Conservation (phyloP, 2,888 invertebrate species). For the Ceraclea dissimilis region DNA sequence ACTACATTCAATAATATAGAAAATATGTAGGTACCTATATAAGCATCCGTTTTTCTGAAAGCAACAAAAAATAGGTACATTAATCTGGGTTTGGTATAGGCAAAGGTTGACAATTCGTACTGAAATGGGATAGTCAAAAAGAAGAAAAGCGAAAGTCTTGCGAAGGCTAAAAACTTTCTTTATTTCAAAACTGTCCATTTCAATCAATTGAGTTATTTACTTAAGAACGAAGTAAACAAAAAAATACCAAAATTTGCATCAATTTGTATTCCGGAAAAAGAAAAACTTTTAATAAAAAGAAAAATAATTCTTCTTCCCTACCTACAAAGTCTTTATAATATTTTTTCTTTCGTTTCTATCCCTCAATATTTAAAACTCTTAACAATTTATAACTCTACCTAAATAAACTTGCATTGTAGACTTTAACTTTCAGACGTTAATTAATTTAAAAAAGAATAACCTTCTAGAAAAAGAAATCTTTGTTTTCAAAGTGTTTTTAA, state of each 20-base stretch:
- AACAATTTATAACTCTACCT: not conserved
- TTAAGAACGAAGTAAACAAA: conserved; percentile 11
- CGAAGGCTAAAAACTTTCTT: not conserved
- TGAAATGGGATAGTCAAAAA: not conserved
- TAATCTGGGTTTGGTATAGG: no score
- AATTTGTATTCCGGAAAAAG: conserved; percentile 12
- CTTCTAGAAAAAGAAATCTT: not conserved
- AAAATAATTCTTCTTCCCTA: not conserved
- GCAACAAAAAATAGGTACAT: no score
- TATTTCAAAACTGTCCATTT: conserved; percentile 18
- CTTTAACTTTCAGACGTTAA: not conserved
- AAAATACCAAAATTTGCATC: conserved; percentile 17
- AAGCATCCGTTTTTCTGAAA: no score
- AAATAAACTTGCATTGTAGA: not conserved
- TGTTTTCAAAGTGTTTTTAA: no score
- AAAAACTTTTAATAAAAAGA: not conserved
- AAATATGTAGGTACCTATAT: no score
- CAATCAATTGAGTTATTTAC: conserved; percentile 23
- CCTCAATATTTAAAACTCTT: not conserved
- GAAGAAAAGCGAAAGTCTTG: not conserved
- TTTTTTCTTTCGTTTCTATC: not conserved
- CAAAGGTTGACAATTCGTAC: not conserved
- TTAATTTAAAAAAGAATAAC: not conserved
- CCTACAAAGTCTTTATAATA: not conserved
- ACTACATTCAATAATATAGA: no score